Evolutionary conservation across 2,113 vertebrate genomes (phyloP).

Genomic region (Lates calcarifer): DNA sequence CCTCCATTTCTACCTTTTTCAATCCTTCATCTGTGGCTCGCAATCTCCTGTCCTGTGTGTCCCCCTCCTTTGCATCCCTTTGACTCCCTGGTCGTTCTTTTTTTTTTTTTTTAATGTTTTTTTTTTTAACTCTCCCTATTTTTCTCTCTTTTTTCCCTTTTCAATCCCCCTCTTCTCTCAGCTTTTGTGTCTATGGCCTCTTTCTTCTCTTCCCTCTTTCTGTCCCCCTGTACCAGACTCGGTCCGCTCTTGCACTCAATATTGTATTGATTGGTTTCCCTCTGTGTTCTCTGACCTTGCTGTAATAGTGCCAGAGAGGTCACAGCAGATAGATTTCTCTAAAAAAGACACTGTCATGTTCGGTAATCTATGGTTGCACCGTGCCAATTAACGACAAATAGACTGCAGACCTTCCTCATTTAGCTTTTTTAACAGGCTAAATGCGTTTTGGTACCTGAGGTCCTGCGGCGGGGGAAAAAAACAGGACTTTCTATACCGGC

Average conservation of each 20-base stretch:
- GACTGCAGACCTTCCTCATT: slow-evolving; percentile 51
- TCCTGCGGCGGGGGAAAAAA: slow-evolving; percentile 2
- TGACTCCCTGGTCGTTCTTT: slow-evolving; percentile 10
- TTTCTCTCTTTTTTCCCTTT: background rate
- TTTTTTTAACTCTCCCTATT: slow-evolving; percentile 4
- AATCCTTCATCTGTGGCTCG: slow-evolving; percentile 42
- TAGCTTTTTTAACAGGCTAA: slow-evolving; percentile 44
- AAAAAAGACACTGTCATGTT: slow-evolving; percentile 81
- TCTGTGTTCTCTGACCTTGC: slow-evolving; percentile 81
- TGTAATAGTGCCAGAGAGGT: slow-evolving; percentile 79
- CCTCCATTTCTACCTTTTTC: slow-evolving; percentile 38
- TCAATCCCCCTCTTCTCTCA: slow-evolving; percentile 1
- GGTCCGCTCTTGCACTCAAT: slow-evolving; percentile 73
- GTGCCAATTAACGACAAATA: slow-evolving; percentile 74
- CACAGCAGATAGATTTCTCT: slow-evolving; percentile 77
- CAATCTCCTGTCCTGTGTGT: slow-evolving; percentile 17
- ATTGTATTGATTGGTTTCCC: slow-evolving; percentile 78
- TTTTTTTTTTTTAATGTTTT: background rate
- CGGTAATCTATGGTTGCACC: slow-evolving; percentile 76
- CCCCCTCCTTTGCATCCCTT: background rate
- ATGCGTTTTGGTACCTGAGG: slow-evolving; percentile 23
- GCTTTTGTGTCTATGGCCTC: slow-evolving; percentile 16
- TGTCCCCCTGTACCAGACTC: slow-evolving; percentile 47
- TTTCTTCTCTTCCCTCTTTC: slow-evolving; percentile 25
- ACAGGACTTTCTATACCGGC: slow-evolving; percentile 13